Base-by-base conservation (phyloP, 2,797 vertebrate species). In the Gobio occitaniae region DNA sequence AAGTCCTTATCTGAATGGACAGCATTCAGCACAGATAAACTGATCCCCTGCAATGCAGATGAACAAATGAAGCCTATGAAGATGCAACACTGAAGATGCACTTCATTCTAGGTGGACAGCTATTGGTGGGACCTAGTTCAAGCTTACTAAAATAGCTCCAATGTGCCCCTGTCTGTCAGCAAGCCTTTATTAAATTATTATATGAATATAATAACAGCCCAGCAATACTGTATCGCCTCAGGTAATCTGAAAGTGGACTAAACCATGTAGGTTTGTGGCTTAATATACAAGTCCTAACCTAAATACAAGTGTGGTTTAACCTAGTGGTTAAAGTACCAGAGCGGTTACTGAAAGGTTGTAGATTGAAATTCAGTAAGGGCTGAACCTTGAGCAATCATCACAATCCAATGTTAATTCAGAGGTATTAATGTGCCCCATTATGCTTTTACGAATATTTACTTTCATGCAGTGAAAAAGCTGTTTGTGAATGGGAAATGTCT, bases 1-100 rank as follows among this genome's bases (percentile, higher is more conserved):
- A 50, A 3, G 7, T 12, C 38, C 9, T 47, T 2, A 9, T 50
- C 29, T 54, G 74, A 50, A 69, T 15, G 21, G 81, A 63, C 21
- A 76, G n/a, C 47, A 41, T 78, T 17, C 74, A 84, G n/a, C 47
- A 54, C 15, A 66, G 9, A 66, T 66, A 83, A 69, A 70, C 32
- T 25, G 50, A 56, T 52, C 52, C 16, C 61, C n/a, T 32, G 80
- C 21, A 48, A 61, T 69, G 82, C 19, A 36, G 47, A 52, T 47
- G 10, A 63, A 75, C 17, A 74, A 63, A 48, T 41, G 6, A 66
- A 54, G n/a, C 25, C 50, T 19, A 61, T 48, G 50, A 59, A 70
- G 50, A 44, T 1, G 17, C 36, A 56, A 19, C 32, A 52, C 6
- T 50, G 13, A 63, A 47, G 44, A 75, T 17, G 10, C 80, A 61